Evolutionary conservation across 2,113 vertebrate genomes (phyloP), one percentile per base, ranked within the genome.

Genomic region (Alethe castanea): DNA sequence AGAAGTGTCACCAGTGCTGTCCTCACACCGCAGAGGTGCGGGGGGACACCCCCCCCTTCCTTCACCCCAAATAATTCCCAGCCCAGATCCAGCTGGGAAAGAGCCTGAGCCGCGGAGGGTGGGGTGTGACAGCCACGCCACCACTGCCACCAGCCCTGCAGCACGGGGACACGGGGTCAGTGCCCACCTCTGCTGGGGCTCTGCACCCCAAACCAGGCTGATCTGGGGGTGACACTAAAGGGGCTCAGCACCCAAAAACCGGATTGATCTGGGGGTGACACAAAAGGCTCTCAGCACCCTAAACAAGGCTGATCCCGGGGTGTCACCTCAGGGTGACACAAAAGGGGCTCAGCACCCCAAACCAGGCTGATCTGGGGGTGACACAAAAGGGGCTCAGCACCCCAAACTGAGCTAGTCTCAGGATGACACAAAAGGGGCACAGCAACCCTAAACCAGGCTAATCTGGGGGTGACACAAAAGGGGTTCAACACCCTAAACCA

Each of bases 41-140:
- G 35, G 22, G 9, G 1, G 10, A 23, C n/a, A 17, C 7, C 0
- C 4, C 5, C 2, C 40, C 6, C 24, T 14, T 8, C 13, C 7
- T n/a, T 42, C 57, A 59, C 54, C 88, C 54, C 73, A 57, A 64
- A 60, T 2, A 3, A 2, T 12, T 24, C 42, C 81, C 36, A 29
- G 61, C n/a, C 31, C 61, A 1, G 1, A 40, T 8, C n/a, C 66
- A 22, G 36, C 57, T 16, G 65, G 73, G 25, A n/a, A 67, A 26
- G 24, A 20, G 19, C 44, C 38, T 12, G 8, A 15, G 19, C 45
- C 2, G 0, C 0, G 14, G 29, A 26, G 23, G 15, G 6, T 0
- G 9, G 67, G 88, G 16, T 1, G 11, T 0, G 1, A 54, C 53
- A 36, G 22, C 52, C 45, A 3, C 3, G 14, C 28, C 52, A 53